Base-by-base conservation (phyloP, 2,888 invertebrate genomes). In the Oligia strigilis region DNA sequence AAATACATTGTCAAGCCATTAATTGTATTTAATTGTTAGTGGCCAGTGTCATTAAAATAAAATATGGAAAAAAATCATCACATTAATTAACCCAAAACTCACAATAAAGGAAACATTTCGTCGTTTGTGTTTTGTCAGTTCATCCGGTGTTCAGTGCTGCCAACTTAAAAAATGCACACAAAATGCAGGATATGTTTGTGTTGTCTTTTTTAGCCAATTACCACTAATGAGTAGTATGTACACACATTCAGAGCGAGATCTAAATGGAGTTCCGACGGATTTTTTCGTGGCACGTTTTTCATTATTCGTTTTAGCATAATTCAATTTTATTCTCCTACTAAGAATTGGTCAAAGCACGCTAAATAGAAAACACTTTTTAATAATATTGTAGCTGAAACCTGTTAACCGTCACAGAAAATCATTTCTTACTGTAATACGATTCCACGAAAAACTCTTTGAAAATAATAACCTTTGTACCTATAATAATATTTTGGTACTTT, bases 161-260 rank as follows among this genome's bases (percentile, higher is more conserved):
- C 73, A 86, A 71, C 71, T 60, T 72, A 65, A 74, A 86, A 80
- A 74, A 84, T 60, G 73, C 87, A 71, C 77, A 77, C 82, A 60
- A 58, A 76, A 69, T 62, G 55, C 78, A 64, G 78, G 64, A 78
- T 78, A 67, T 69, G 67, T 75, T 60, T 62, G 71, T 72, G 72
- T 83, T 77, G 78, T 72, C 55, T 77, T 86, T 85, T 87, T 87
- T 72, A 84, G 87, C 87, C 84, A 84, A 84, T 84, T 84, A 84
- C 72, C 71, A 78, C 87, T 87, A 84, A 84, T 84, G 84, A 84
- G 84, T 60, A 55, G 83, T 72, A 29, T 29, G 29, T 29, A 65
- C 66, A 40, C 1, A 36, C 49, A 46, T 43, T 36, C 49, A 36
- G 29, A 55, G 58, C 29, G 58, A 40, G 46, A 43, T 40, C 13